Evolutionary conservation across 1,140 invertebrate genomes (phyloP).

Genomic region (Vanessa tameamea): DNA sequence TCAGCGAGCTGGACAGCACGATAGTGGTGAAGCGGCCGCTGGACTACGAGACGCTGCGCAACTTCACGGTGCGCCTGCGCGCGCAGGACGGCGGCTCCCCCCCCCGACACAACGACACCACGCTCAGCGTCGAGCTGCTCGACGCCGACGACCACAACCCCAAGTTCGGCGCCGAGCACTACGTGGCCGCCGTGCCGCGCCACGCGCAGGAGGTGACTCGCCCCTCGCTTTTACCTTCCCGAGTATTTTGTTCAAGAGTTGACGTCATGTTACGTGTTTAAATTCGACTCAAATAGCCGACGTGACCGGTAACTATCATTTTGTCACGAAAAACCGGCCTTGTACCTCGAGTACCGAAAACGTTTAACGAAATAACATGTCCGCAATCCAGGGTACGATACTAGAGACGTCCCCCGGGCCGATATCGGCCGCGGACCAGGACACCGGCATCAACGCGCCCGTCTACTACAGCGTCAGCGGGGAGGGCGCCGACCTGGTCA

Average conservation of each 20-base stretch:
- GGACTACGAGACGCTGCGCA: constrained; percentile 91
- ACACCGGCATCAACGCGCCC: constrained; percentile 88
- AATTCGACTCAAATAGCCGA: too few species aligned
- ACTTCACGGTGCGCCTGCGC: constrained; percentile 90
- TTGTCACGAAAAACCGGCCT: too few species aligned
- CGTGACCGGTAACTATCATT: too few species aligned
- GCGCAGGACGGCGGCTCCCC: constrained; percentile 93
- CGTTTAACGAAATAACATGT: neutral
- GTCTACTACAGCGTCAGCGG: constrained; percentile 85
- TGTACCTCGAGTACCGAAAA: too few species aligned
- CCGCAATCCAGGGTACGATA: constrained; percentile 79
- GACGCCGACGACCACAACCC: constrained; percentile 97
- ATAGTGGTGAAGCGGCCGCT: constrained; percentile 89
- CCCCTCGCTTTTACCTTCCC: neutral
- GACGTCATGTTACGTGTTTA: too few species aligned
- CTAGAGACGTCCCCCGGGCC: constrained; percentile 81
- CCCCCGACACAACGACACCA: constrained; percentile 87
- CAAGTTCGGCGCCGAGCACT: constrained; percentile 88
- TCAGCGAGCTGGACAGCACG: constrained; percentile 92
- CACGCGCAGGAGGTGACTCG: constrained; percentile 81
- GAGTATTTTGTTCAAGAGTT: too few species aligned
- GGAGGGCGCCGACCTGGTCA: constrained; percentile 79
- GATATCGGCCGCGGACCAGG: constrained; percentile 89
- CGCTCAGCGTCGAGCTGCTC: constrained; percentile 88
- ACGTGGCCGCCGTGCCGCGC: constrained; percentile 86